Conservation (phyloP, 2,888 invertebrate genomes). For the Ophion ellenae region DNA sequence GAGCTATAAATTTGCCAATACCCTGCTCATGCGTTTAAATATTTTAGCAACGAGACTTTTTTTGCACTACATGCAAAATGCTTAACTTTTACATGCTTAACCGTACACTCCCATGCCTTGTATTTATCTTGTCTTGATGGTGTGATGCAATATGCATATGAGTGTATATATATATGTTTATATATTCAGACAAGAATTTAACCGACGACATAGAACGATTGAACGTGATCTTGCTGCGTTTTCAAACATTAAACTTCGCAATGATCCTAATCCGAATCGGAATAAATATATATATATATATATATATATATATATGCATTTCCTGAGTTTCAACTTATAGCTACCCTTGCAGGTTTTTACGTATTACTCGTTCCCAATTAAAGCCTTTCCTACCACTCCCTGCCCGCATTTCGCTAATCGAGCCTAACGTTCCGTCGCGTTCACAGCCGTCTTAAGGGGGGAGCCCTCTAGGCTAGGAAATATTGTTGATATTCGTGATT, state of each 20-base stretch:
- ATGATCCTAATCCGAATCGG: too few relatives aligned
- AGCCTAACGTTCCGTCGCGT: too few relatives aligned
- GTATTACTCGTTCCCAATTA: too few relatives aligned
- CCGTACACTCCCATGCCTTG: conserved; percentile 4
- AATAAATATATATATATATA: too few relatives aligned
- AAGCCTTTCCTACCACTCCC: too few relatives aligned
- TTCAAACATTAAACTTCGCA: conserved; percentile 48
- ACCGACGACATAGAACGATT: conserved; percentile 48
- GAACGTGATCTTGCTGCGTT: conserved; percentile 60
- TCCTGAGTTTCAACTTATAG: too few relatives aligned
- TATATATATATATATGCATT: too few relatives aligned
- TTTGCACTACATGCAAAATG: not conserved
- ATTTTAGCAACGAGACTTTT: not conserved
- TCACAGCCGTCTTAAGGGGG: too few relatives aligned
- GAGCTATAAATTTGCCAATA: conserved; percentile 19
- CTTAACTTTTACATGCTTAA: conserved; percentile 4
- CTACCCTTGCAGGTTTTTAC: too few relatives aligned
- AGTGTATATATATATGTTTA: not conserved
- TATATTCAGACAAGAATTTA: conserved; percentile 14
- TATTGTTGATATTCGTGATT: too few relatives aligned
- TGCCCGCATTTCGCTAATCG: too few relatives aligned
- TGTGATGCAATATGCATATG: not conserved
- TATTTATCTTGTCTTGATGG: not conserved
- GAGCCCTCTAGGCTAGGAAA: too few relatives aligned
- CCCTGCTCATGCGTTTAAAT: not conserved